A percentile compares a stretch with the other conserved stretches of the same genome.
Evolutionary conservation across 1,140 invertebrate species (phyloP).

Genomic region (Leguminivora glycinivorella): DNA sequence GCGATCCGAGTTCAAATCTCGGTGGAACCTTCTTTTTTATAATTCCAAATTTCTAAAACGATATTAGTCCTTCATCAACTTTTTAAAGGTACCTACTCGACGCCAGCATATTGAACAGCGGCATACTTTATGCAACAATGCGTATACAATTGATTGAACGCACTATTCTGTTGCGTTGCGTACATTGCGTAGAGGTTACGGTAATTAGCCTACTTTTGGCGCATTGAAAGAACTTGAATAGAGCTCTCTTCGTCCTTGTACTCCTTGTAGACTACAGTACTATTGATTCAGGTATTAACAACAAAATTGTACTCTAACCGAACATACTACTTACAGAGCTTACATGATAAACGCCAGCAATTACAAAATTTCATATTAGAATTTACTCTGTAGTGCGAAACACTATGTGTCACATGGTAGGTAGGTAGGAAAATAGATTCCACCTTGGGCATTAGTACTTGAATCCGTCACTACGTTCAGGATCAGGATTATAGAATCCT

Average conservation of each 20-base stretch:
- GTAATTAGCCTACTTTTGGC: neutral
- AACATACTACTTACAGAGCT: no score
- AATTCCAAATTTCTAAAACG: neutral
- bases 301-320: no score
- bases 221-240: neutral
- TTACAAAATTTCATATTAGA: no score
- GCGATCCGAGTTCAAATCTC: slow-evolving; percentile 31
- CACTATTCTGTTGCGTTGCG: neutral
- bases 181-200: neutral
- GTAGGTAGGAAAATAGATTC: no score
- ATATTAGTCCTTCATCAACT: neutral
- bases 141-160: neutral
- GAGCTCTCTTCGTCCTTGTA: neutral
- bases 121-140: slow-evolving; percentile 3
- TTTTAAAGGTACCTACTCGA: neutral
- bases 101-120: neutral
- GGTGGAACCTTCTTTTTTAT: slow-evolving; percentile 7
- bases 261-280: no score
- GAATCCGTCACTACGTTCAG: no score
- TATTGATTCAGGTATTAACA: no score
- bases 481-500: no score
- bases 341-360: no score
- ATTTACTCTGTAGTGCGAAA: no score
- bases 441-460: no score
- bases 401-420: no score